Conservation (phyloP, 2,797 vertebrate species). For the Notoglanidium macrostoma region DNA sequence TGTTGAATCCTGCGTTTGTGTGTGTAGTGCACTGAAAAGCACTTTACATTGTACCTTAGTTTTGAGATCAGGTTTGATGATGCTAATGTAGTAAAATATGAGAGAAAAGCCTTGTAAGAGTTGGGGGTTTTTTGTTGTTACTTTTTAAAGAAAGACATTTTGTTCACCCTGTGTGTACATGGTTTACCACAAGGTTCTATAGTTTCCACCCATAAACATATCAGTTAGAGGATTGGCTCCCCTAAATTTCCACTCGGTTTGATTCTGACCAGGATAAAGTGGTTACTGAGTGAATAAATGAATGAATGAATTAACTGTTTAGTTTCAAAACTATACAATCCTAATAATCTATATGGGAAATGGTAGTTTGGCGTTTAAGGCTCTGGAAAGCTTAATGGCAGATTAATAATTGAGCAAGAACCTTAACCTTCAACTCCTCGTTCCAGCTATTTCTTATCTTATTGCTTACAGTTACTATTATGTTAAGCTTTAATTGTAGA, state of each 20-base stretch:
- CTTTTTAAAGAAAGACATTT: not conserved
- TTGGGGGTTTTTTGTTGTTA: not conserved
- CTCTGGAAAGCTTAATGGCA: not conserved
- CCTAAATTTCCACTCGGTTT: not conserved
- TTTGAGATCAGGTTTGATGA: conserved; percentile 1
- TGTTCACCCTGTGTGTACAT: not conserved
- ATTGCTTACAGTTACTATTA: not conserved
- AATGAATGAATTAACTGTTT: not conserved
- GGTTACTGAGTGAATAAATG: not conserved
- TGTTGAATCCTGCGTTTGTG: conserved; percentile 35
- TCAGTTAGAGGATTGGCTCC: not conserved
- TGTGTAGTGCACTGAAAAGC: conserved; percentile 30
- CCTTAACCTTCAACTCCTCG: not conserved
- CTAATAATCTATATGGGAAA: not conserved
- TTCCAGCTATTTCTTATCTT: not conserved
- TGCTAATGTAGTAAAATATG: not conserved
- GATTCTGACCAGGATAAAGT: not conserved
- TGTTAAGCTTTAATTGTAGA: not conserved
- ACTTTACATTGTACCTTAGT: conserved; percentile 21
- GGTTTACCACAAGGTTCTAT: not conserved
- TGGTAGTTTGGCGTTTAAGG: not conserved
- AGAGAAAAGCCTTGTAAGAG: not conserved
- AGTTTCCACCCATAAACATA: not conserved
- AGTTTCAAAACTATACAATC: not conserved
- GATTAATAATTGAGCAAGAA: not conserved